Conservation (phyloP, 2,888 invertebrate species). For the Crematogaster levior region DNA sequence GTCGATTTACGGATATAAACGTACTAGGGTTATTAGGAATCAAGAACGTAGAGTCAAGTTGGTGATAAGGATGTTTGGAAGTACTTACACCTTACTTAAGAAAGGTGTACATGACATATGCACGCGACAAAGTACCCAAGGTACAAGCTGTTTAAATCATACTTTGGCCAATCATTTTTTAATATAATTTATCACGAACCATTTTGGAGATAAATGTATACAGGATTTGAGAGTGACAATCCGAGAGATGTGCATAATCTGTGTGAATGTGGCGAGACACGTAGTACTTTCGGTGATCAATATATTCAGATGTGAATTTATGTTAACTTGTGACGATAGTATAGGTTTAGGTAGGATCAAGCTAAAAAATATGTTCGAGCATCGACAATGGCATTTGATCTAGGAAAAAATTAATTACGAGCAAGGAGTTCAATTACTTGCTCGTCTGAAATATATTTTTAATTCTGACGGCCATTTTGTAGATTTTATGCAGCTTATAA, state of each 20-base stretch:
- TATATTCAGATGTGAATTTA: slow-evolving; percentile 41
- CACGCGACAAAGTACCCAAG: not conserved
- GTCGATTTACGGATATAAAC: not conserved
- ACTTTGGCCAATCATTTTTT: not conserved
- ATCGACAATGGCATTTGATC: not conserved
- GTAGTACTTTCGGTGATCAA: slow-evolving; percentile 37
- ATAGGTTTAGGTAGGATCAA: not conserved
- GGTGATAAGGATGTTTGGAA: slow-evolving; percentile 46
- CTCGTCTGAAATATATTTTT: not conserved
- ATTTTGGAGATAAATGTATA: not conserved
- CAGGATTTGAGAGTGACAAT: not conserved
- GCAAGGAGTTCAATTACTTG: not conserved
- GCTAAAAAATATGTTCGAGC: not conserved
- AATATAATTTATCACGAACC: not conserved
- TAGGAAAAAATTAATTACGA: not conserved
- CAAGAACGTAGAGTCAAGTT: slow-evolving; percentile 72
- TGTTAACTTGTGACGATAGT: not conserved
- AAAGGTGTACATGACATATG: not conserved
- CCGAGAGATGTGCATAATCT: not conserved
- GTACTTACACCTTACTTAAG: not conserved
- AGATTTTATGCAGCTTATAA: not conserved
- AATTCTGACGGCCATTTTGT: not conserved
- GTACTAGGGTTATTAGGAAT: not conserved
- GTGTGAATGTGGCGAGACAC: slow-evolving; percentile 14
- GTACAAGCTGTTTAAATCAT: not conserved